Conservation (phyloP, 92 coral and sea anemone species). For the Muricea muricata region DNA sequence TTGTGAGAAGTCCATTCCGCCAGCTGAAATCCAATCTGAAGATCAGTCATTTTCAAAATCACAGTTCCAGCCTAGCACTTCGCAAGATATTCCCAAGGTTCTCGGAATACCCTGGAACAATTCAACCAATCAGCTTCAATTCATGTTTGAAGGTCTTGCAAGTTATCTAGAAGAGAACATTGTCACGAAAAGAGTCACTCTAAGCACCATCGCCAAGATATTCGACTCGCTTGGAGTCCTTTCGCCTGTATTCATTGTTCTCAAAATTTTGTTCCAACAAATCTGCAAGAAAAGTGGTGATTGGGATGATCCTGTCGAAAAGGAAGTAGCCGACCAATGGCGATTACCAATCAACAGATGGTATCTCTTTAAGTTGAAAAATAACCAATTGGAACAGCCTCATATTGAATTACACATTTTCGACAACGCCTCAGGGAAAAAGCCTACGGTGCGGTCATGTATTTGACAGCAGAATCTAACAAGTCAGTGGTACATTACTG, state of each 20-base stretch:
- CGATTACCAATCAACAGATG: background rate
- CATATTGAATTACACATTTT: background rate
- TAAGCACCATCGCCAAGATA: constrained; percentile 22
- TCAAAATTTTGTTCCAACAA: constrained; percentile 25
- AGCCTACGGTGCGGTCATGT: too few species aligned
- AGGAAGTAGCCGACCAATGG: background rate
- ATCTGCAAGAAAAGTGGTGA: constrained; percentile 12
- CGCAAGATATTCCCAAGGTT: too few species aligned
- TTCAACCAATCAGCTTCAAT: too few species aligned
- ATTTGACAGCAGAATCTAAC: background rate
- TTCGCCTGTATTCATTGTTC: background rate
- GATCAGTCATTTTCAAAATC: too few species aligned
- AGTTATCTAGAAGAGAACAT: too few species aligned
- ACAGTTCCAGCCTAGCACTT: too few species aligned
- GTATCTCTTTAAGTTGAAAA: background rate
- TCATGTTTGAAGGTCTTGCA: too few species aligned
- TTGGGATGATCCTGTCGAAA: constrained; percentile 24
- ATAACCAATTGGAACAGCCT: background rate
- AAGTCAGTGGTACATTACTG: background rate
- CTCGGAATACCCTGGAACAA: too few species aligned
- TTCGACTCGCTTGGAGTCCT: constrained; percentile 27
- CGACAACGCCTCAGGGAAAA: background rate
- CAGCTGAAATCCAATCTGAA: background rate
- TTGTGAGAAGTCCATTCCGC: background rate
- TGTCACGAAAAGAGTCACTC: background rate